Base-by-base conservation (phyloP, 2,797 vertebrate species). In the Ispidina lecontei region DNA sequence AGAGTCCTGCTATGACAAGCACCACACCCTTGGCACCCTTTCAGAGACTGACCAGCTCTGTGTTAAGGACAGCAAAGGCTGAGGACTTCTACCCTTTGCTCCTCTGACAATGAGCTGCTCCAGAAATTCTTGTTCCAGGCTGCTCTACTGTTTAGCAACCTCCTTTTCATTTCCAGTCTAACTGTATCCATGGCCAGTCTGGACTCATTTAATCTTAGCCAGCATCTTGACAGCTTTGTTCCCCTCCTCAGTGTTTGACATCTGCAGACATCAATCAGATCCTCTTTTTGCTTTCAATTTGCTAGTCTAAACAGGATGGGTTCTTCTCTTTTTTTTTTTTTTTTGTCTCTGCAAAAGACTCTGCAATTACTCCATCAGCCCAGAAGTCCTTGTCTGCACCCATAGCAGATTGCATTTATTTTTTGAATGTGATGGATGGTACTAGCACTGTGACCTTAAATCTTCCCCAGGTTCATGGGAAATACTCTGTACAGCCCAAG, bases 41-140 rank as follows among this genome's bases (percentile, higher is more conserved):
- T 39, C 60, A 77, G 68, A 77, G 60, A 84, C 37, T 87, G 93
- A 87, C 92, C 92, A 94, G 54, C 52, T 65, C 74, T 47, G 31
- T 1, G 3, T n/a, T 71, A 21, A 71, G 54, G 44, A 49, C n/a
- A 54, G 33, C 37, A 56, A 68, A 22, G 44, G 52, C 33, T 81
- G 37, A 49, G 39, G 49, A 49, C 13, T 14, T 89, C 81, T 87
- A 87, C 28, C 33, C 49, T 67, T 71, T 1, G 1, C 43, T 84
- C 56, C 63, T 79, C 77, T 71, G 60, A 82, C 2, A 3, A 79
- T 33, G 70, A 85, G 37, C 54, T 87, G 72, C 44, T 94, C 95
- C 84, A 91, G 93, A 94, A 96, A 91, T 88, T 95, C 94, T 89
- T 83, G 88, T 90, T 93, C 41, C 44, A 65, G 60, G 60, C 58